Base-by-base conservation (phyloP, 2,888 invertebrate species). In the Xanthostigma xanthostigma region DNA sequence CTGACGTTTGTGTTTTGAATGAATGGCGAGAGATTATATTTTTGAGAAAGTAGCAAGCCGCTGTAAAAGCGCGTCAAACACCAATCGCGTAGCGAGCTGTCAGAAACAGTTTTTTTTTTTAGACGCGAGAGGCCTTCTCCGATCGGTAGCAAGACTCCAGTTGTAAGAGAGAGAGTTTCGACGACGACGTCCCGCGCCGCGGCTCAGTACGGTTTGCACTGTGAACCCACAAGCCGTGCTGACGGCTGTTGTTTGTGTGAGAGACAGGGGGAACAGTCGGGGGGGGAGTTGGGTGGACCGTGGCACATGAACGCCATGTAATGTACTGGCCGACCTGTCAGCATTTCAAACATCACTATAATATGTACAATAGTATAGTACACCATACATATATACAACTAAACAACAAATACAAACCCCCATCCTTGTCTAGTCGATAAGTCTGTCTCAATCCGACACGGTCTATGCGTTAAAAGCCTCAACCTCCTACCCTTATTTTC, bases 311-410 rank as follows among this genome's bases (percentile, higher is more conserved):
- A 46, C 39, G 40, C 17, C 35, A 33, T 33, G 46, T 46, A 46
- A 38, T 38, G 39, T 38, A 17, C 38, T 27, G 40, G 13, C 9
- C 65, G 65, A 65, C 64, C 64, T 69, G 68, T 69, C 68, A 69
- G 68, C 67, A 64, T 66, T 67, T 65, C 67, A 66, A 67, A 68
- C 67, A 67, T 68, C 68, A 67, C 66, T 64, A 60, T 58, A 63
- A 43, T 41, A 36, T 62, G 61, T 27, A 27, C 27, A 27, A 27
- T 27, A 27, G 27, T 27, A 27, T 27, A 27, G 27, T 27, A 27
- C 27, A 27, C 27, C 27, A 6, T 27, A 27, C 27, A 27, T 6
- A 27, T 27, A 27, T 27, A 17, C 4, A 27, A 27, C 27, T 27
- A 27, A 27, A 27, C 27, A 27, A 27, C 27, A 27, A 27, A 27